Evolutionary conservation across 1,140 invertebrate genomes (phyloP), one percentile per base, ranked within the genome.

Genomic region (Diploscapter pachys): DNA sequence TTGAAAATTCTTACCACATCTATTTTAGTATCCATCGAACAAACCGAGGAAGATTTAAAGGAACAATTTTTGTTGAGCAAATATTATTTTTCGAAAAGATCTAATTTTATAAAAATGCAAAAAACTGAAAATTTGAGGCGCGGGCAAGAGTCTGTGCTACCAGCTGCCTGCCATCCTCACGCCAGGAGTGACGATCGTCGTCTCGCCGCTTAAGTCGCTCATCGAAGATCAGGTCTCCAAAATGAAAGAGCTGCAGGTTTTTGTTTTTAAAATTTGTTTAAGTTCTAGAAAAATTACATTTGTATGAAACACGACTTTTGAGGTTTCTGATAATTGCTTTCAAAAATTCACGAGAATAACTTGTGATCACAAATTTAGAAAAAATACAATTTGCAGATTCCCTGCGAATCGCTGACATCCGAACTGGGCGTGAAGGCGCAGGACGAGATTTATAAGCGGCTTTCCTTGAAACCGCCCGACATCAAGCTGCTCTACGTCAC

Each of bases 131-230:
- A 8, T 48, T 76, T 49, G 92, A 79, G 94, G 94, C 11, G 93
- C 92, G 80, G 94, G 94, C 31, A 97, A 97, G 87, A 94, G 92
- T 70, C 87, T 96, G 61, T 96, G 94, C 86, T 96, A 94, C 87
- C 94, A 96, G 87, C 89, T 92, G 81, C 93, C 93, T 61, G 92
- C 93, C 0, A 88, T 94, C 71, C 82, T 79, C 54, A 69, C 50
- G 2, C 65, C 63, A 9, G 9, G 63, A 6, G 87, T 93, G 53
- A 90, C 92, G 31, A 89, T 97, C 74, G 93, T 97, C 6, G 92
- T 97, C 81, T 96, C 93, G 9, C 94, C 94, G 50, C 87, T 97
- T 5, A 89, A 96, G 74, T 94, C 94, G 48, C 88, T 97, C 13
- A 96, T 98, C 81, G 88, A 94, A 72, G 96, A 98, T 88, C 96